Evolutionary conservation across 1,140 invertebrate species (phyloP), one percentile per base, ranked within the genome.

Genomic region (Mactra quadrangularis): DNA sequence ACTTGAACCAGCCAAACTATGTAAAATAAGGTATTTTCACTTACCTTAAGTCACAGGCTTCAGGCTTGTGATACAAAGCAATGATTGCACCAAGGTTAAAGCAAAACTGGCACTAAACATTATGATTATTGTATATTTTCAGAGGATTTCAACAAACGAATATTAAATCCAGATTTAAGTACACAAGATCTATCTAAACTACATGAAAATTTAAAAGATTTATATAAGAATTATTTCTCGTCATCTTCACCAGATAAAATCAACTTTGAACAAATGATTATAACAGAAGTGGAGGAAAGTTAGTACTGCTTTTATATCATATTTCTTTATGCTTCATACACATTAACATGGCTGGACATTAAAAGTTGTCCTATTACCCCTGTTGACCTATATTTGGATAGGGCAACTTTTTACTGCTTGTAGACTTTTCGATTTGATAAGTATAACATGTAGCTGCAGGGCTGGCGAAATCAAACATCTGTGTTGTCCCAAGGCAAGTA

Each of bases 61-160:
- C n/a, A n/a, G n/a, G n/a, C n/a, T n/a, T n/a, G n/a, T n/a, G n/a
- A n/a, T n/a, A n/a, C n/a, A n/a, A n/a, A n/a, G n/a, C n/a, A n/a
- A n/a, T n/a, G n/a, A n/a, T n/a, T n/a, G n/a, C n/a, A n/a, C n/a
- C n/a, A n/a, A n/a, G n/a, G n/a, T n/a, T n/a, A n/a, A n/a, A n/a
- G n/a, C n/a, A n/a, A n/a, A n/a, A n/a, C n/a, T n/a, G n/a, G n/a
- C n/a, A n/a, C n/a, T n/a, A n/a, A n/a, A n/a, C n/a, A n/a, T n/a
- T n/a, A n/a, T n/a, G n/a, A n/a, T n/a, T n/a, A n/a, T n/a, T n/a
- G n/a, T n/a, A n/a, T n/a, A n/a, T n/a, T n/a, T n/a, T n/a, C 91
- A 96, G 96, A 97, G 93, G 96, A 96, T 88, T 96, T 98, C 85
- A 97, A 97, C 92, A 95, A 95, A 55, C 95, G 95, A 76, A 95